Evolutionary conservation across 2,113 vertebrate genomes (phyloP).

Genomic region (Apus apus): DNA sequence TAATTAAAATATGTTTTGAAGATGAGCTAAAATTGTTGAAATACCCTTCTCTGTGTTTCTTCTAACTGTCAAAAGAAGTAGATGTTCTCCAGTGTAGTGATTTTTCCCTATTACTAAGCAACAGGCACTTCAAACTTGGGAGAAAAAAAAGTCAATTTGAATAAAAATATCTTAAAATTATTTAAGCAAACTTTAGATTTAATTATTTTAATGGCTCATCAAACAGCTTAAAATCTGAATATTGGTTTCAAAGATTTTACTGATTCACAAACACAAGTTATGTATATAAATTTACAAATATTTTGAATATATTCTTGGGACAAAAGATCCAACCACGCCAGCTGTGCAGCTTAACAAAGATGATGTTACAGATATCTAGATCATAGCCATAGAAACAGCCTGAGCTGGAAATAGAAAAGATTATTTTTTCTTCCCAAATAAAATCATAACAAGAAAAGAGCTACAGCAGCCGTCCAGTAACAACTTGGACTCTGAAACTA

Average conservation of each 20-base stretch:
- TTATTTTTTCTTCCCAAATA: neutral
- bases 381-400: neutral
- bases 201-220: neutral
- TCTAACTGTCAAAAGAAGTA: neutral
- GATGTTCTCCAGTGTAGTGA: neutral
- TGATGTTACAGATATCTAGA: neutral
- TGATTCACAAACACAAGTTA: neutral
- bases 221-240: neutral
- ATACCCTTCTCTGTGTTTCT: neutral
- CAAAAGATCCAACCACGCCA: neutral
- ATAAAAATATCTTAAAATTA: neutral
- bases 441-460: neutral
- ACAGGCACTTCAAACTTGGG: neutral
- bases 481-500: neutral
- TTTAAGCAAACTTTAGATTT: neutral
- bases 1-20: neutral
- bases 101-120: neutral
- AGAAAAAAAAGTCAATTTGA: neutral
- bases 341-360: neutral
- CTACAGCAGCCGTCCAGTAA: neutral
- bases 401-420: neutral
- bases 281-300: neutral
- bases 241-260: neutral
- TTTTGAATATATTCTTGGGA: neutral
- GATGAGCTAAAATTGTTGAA: neutral